These are phyloP conservation scores for Dermochelys coriacea DNA, from an alignment of 2,797 vertebrate species.

Conservation along the genomic window DNA sequence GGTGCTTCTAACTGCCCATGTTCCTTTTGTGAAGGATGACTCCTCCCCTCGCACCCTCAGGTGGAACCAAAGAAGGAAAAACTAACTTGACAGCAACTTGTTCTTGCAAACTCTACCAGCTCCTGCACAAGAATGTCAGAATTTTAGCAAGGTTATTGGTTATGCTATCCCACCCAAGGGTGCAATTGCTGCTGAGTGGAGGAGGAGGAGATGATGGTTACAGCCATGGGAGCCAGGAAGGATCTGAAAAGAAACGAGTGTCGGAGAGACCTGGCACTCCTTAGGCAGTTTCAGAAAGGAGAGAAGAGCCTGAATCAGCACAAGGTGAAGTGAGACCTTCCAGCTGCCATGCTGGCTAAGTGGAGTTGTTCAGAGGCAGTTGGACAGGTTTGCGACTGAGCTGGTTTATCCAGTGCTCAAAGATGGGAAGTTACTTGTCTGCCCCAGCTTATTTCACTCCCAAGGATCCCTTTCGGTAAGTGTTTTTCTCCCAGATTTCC, in stretches of 20 bases:
- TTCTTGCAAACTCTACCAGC: conserved; percentile 25
- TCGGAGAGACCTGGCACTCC: conserved; percentile 63
- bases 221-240: conserved; percentile 65
- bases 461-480: conserved; percentile 83
- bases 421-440: conserved; percentile 85
- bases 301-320: conserved; percentile 69
- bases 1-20: conserved; percentile 63
- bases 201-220: conserved; percentile 24
- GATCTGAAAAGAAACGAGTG: conserved; percentile 50
- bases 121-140: conserved; percentile 56
- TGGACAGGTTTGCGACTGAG: conserved; percentile 77
- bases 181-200: not conserved
- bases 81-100: conserved; percentile 69
- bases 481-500: not conserved
- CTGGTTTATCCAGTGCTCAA: conserved; percentile 74
- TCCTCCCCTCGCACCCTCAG: conserved; percentile 77
- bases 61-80: conserved; percentile 76
- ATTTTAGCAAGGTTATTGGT: conserved; percentile 8
- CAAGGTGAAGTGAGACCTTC: conserved; percentile 65
- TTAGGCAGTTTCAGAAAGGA: conserved; percentile 71
- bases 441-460: conserved; percentile 79
- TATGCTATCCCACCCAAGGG: conserved; percentile 1
- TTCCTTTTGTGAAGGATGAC: conserved; percentile 64
- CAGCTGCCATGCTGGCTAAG: conserved; percentile 79
- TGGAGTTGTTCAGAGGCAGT: conserved; percentile 73